phyloP scores from a whole-genome alignment of 1,140 invertebrate genomes.

The Drosophila pruinosa region DNA sequence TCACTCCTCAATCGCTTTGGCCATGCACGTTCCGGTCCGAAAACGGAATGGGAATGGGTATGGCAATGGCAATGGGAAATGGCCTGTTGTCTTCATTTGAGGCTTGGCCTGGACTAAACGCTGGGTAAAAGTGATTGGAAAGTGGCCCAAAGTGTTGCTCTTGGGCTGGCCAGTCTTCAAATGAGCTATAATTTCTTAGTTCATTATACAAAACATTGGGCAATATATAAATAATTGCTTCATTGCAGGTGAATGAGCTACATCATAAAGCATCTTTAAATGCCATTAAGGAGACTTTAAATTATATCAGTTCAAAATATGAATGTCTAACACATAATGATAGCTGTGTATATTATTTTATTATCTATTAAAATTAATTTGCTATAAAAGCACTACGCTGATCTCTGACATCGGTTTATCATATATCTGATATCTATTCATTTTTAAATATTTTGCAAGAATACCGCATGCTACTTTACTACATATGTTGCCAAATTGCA shows the following conservation, averaged over 20 bases:
- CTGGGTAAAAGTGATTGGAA: slow-evolving; percentile 36
- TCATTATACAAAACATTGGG: neutral
- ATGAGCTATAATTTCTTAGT: slow-evolving; percentile 17
- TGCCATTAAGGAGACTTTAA: neutral
- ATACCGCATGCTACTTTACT: too few species aligned
- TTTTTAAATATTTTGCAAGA: too few species aligned
- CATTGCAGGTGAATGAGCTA: neutral
- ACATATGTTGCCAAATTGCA: too few species aligned
- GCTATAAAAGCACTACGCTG: too few species aligned
- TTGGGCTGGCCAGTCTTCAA: slow-evolving; percentile 4
- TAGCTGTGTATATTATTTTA: too few species aligned
- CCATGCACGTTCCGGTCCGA: slow-evolving; percentile 36
- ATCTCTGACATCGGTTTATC: too few species aligned
- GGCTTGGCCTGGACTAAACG: slow-evolving; percentile 39
- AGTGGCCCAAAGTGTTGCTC: slow-evolving; percentile 27
- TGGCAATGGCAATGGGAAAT: slow-evolving; percentile 31
- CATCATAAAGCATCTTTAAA: neutral
- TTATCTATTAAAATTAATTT: too few species aligned
- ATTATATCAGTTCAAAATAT: neutral
- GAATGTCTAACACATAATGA: too few species aligned
- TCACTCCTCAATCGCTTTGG: slow-evolving; percentile 38
- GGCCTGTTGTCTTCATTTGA: slow-evolving; percentile 43
- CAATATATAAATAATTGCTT: neutral
- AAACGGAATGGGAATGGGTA: slow-evolving; percentile 6
- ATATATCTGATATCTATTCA: too few species aligned